A percentile compares a stretch with the other conserved stretches of the same genome.
phyloP scores from a whole-genome alignment of 2,113 vertebrate genomes.

The Hystrix cristata region DNA sequence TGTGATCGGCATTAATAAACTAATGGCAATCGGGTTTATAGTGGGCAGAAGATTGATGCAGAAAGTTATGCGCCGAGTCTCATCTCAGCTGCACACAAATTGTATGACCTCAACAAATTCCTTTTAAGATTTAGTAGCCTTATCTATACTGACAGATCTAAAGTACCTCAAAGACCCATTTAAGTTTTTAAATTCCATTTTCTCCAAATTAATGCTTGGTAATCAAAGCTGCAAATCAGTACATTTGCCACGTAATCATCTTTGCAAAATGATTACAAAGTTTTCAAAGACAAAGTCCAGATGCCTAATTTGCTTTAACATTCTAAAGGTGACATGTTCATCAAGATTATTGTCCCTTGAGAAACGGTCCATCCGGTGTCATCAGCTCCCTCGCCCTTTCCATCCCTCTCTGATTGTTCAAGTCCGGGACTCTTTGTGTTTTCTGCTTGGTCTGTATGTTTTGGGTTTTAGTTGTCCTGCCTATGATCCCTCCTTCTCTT shows the following conservation, averaged over 20 bases:
- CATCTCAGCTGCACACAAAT: not conserved
- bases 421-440: not conserved
- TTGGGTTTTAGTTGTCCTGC: not conserved
- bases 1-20: not conserved
- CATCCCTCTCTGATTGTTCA: not conserved
- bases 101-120: not conserved
- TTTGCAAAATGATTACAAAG: slow-evolving; percentile 71
- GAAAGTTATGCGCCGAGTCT: not conserved
- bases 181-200: slow-evolving; percentile 58
- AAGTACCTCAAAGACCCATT: slow-evolving; percentile 1
- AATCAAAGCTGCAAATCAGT: slow-evolving; percentile 55
- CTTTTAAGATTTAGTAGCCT: not conserved
- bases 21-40: not conserved
- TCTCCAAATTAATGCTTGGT: slow-evolving; percentile 55
- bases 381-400: not conserved
- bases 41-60: not conserved
- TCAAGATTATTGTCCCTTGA: not conserved
- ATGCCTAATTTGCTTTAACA: slow-evolving; percentile 14
- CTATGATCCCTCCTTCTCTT: fast-evolving
- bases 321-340: not conserved
- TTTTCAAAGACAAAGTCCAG: slow-evolving; percentile 49
- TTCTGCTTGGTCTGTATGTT: not conserved
- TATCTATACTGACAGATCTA: not conserved
- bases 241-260: slow-evolving; percentile 49
- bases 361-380: not conserved